Conservation (phyloP, 2,888 invertebrate genomes). For the Melieria picta region DNA sequence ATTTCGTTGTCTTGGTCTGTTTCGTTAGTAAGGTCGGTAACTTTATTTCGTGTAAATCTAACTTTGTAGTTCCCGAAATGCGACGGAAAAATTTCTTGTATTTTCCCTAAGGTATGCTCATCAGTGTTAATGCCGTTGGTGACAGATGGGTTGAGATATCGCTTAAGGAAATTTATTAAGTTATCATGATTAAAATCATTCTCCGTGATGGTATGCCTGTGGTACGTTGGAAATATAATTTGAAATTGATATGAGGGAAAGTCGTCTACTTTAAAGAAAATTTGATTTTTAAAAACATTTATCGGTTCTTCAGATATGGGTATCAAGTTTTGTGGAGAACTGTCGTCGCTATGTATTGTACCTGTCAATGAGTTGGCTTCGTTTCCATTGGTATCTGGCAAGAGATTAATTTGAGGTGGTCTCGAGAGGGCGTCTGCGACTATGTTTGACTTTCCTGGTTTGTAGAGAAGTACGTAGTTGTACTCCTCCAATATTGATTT, state of each 20-base stretch:
- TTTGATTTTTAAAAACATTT: constrained; percentile 41
- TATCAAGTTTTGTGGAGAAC: constrained; percentile 38
- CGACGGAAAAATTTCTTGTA: constrained; percentile 27
- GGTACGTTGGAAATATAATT: neutral
- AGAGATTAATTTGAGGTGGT: constrained; percentile 24
- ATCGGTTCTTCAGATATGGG: constrained; percentile 32
- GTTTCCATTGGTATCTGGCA: neutral
- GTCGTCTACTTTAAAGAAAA: constrained; percentile 25
- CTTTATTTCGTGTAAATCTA: constrained; percentile 12
- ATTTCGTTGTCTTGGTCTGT: constrained; percentile 27
- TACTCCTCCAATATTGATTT: constrained; percentile 39
- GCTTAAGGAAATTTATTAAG: neutral
- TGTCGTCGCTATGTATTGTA: constrained; percentile 38
- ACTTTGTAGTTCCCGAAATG: constrained; percentile 32
- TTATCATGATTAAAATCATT: constrained; percentile 10
- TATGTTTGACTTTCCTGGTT: constrained; percentile 33
- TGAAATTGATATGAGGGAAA: constrained; percentile 29
- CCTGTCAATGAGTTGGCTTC: constrained; percentile 22
- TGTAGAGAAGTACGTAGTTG: constrained; percentile 37
- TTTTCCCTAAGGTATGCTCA: constrained; percentile 20
- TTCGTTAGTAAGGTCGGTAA: constrained; percentile 17
- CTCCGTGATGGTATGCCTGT: neutral
- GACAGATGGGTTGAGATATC: constrained; percentile 26
- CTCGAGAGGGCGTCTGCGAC: constrained; percentile 37
- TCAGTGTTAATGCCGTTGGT: constrained; percentile 28